Evolutionary conservation across 2,113 vertebrate genomes (phyloP), one percentile per base, ranked within the genome.

Genomic region (Suricata suricatta): DNA sequence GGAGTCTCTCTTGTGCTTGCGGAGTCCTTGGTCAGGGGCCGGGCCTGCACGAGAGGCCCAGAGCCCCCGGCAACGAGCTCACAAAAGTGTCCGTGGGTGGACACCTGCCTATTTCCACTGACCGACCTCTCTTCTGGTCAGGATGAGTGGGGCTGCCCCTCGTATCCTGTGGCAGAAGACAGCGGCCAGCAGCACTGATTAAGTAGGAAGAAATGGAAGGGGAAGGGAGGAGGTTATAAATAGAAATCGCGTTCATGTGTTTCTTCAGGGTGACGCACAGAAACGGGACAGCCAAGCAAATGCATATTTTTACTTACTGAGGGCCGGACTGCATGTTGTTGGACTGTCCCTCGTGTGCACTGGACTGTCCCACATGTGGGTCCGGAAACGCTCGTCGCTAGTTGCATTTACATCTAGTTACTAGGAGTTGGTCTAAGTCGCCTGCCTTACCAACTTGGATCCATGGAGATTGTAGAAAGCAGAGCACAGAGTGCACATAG

Each of bases 331-430:
- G 14, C 47, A 17, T 33, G 29, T 17, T 23, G 11, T 5, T 13
- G 7, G 13, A 14, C 6, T 1, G 1, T 21, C 31, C 38, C 15
- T 2, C 52, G n/a, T 27, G 25, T 80, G 52, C 52, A 8, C 7
- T 2, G 50, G 33, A 10, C 66, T 13, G 21, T 29, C 9, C 16
- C 29, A 5, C 2, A 0, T 0, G 7, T 13, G 25, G 5, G 19
- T 63, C 54, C 23, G 16, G 19, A 54, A 27, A 29, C 15, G 2
- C 2, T 12, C 5, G 31, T 52, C 25, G 25, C 41, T 72, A 4
- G 23, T 50, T 38, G 29, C 35, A 1, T 33, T 11, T 52, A 6
- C 12, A 17, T 29, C 77, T 15, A 38, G 5, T 14, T 74, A 21
- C 25, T 1, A 14, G 23, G 41, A 38, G 17, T 29, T 57, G 23